Evolutionary conservation across 2,113 vertebrate species (phyloP), one percentile per base, ranked within the genome.

Genomic region (Donacobius atricapilla): DNA sequence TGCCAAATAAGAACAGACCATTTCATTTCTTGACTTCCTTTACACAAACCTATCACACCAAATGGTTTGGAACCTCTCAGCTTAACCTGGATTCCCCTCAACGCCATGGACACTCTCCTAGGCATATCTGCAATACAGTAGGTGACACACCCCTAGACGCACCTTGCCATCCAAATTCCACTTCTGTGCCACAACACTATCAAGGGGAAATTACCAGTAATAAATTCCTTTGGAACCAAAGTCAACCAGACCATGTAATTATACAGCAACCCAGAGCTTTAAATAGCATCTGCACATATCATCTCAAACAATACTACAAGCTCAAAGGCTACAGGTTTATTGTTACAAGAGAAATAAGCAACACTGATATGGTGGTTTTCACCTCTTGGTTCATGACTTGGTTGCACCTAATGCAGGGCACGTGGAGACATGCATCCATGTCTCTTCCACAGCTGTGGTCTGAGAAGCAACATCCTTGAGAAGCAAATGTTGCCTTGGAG

Each of bases 221-320:
- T 79, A 80, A 96, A 90, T 65, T 83, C 54, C 37, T 89, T 73
- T 66, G 70, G 50, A 93, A 75, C 69, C 69, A 78, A 91, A 79
- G 79, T 94, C 58, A 1, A 93, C 6, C 28, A 69, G 20, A n/a
- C 6, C 45, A 45, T 22, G 23, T 39, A 23, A 50, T 63, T 86
- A 70, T 13, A 30, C 44, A 85, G 40, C 12, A 85, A 68, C 7
- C 24, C 71, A 78, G 47, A 79, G 45, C 39, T 75, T 84, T 97
- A 90, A 80, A 90, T 48, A 66, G 53, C 40, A 78, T 33, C 44
- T 66, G 45, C 42, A 57, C 1, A 0, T 61, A 66, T 61, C 21
- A 66, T 28, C 27, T 90, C n/a, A 72, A 78, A 77, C 42, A 81
- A 72, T 35, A 53, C 18, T 54, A 64, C 33, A 63, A 70, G 71